A percentile compares a stretch with the other conserved stretches of the same genome.
These are phyloP conservation scores for Sebastes vulpes DNA, from an alignment of 2,797 vertebrate species.

Conservation along the genomic window DNA sequence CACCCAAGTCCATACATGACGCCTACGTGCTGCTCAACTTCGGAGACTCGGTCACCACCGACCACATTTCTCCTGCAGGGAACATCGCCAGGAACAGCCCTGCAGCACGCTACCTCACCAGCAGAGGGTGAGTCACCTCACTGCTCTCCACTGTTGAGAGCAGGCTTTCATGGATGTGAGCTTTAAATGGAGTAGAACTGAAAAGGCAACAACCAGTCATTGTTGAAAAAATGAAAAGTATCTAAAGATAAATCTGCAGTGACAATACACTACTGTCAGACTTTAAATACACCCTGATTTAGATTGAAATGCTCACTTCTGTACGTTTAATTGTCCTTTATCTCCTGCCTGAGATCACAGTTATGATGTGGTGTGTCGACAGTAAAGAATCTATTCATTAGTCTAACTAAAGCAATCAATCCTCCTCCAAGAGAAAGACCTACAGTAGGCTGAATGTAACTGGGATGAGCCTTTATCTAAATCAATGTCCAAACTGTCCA, in stretches of 20 bases:
- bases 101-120: conserved; percentile 93
- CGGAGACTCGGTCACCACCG: conserved; percentile 97
- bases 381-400: neutral
- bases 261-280: neutral
- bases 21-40: conserved; percentile 94
- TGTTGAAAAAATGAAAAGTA: neutral
- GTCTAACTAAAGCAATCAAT: neutral
- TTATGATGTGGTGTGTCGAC: neutral
- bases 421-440: neutral
- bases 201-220: neutral
- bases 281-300: neutral
- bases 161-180: neutral
- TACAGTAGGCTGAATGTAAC: neutral
- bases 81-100: conserved; percentile 97
- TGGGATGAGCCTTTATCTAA: neutral
- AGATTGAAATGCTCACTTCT: neutral
- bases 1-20: conserved; percentile 86
- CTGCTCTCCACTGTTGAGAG: neutral
- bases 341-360: neutral
- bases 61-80: conserved; percentile 98
- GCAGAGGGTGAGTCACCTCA: conserved; percentile 87
- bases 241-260: neutral
- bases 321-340: neutral
- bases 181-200: neutral
- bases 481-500: neutral